These are phyloP conservation scores for Varroa destructor DNA, from an alignment of 1,140 invertebrate genomes.

Conservation along the genomic window DNA sequence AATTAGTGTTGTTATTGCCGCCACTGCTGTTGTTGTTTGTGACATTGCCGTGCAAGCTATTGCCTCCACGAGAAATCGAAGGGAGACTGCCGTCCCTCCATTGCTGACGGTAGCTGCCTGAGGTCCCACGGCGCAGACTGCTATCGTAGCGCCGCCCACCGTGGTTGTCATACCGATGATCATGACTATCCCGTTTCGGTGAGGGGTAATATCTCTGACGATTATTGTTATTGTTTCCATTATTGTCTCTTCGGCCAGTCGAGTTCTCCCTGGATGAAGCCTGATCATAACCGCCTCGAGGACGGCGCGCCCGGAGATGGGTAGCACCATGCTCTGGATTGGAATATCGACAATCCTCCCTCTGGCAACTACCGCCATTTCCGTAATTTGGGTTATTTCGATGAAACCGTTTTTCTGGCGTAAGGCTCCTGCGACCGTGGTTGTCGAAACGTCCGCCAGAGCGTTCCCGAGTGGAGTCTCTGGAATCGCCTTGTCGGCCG, in stretches of 20 bases:
- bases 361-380: not conserved
- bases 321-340: slow-evolving; percentile 11
- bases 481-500: not conserved
- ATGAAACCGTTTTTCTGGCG: not conserved
- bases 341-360: slow-evolving; percentile 10
- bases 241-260: not conserved
- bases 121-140: not conserved
- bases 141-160: not conserved
- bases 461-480: slow-evolving; percentile 8
- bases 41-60: not conserved
- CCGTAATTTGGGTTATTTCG: not conserved
- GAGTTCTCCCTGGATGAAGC: not conserved
- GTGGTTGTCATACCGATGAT: not conserved
- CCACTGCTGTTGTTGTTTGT: slow-evolving; percentile 2
- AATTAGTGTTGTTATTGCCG: not conserved
- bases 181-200: not conserved
- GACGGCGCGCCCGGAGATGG: not conserved
- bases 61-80: not conserved
- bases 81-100: slow-evolving; percentile 4
- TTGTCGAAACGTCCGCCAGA: slow-evolving; percentile 7
- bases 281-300: slow-evolving; percentile 9
- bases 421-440: slow-evolving; percentile 10
- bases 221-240: not conserved
- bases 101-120: not conserved
- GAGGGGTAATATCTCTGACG: not conserved